phyloP scores from a whole-genome alignment of 2,888 invertebrate genomes.

The Drosophila multiciliata region DNA sequence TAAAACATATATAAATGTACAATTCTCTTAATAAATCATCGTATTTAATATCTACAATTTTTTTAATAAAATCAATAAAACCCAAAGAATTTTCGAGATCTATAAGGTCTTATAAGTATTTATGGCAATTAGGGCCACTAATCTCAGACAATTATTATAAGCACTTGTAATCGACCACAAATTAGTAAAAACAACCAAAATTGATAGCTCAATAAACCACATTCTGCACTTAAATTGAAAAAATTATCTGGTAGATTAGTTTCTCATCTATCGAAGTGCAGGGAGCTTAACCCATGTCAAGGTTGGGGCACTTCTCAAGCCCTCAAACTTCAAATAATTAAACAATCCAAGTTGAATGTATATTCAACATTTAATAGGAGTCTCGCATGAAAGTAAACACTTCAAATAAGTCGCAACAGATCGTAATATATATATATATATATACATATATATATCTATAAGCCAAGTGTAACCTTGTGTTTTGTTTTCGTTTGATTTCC shows the following conservation, averaged over 20 bases:
- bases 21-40: neutral
- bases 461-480: conserved; percentile 39
- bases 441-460: conserved; percentile 8
- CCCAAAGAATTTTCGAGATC: neutral
- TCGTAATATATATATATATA: neutral
- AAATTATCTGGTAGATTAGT: conserved; percentile 16
- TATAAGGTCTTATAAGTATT: neutral
- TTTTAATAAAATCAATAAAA: neutral
- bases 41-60: neutral
- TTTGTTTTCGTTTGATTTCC: conserved; percentile 30
- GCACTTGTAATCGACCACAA: conserved; percentile 25
- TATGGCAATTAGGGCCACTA: neutral
- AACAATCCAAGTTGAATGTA: conserved; percentile 37
- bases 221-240: conserved; percentile 10
- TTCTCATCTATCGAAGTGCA: neutral
- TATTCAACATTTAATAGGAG: conserved; percentile 32
- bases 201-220: conserved; percentile 49
- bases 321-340: conserved; percentile 41
- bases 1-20: neutral
- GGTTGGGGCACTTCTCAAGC: conserved; percentile 38
- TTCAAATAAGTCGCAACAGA: conserved; percentile 37
- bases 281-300: conserved; percentile 27
- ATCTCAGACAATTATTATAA: conserved; percentile 26
- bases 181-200: conserved; percentile 35
- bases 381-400: conserved; percentile 61